A percentile compares a stretch with the other conserved stretches of the same genome.
Evolutionary conservation across 1,140 invertebrate genomes (phyloP).

Genomic region (Drosophila orosa): DNA sequence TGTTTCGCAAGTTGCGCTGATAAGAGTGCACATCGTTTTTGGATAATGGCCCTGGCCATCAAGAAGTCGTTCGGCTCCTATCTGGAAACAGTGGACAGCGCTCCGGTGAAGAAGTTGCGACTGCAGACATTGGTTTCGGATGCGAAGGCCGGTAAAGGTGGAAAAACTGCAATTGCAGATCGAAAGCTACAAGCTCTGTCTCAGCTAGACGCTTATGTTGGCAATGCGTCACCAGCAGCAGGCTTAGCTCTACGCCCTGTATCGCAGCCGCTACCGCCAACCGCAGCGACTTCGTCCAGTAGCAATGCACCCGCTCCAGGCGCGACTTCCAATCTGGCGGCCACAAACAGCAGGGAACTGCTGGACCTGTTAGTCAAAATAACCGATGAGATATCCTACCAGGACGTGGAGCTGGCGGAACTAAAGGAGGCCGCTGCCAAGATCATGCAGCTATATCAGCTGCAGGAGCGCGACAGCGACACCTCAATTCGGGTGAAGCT

Average conservation of each 20-base stretch:
- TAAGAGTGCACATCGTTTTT: not conserved
- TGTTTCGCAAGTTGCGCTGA: not conserved
- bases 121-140: conserved; percentile 56
- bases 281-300: not conserved
- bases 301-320: not conserved
- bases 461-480: conserved; percentile 74
- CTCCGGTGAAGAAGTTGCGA: conserved; percentile 70
- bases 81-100: conserved; percentile 57
- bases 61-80: conserved; percentile 48
- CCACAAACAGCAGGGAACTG: conserved; percentile 53
- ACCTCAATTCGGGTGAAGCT: conserved; percentile 75
- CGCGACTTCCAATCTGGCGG: not conserved
- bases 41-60: conserved; percentile 63
- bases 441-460: conserved; percentile 71
- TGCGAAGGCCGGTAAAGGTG: conserved; percentile 19
- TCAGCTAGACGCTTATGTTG: conserved; percentile 62
- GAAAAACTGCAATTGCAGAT: conserved; percentile 25
- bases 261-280: not conserved
- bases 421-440: conserved; percentile 64
- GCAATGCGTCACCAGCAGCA: not conserved
- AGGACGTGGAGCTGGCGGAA: conserved; percentile 64
- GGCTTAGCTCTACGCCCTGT: not conserved
- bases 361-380: conserved; percentile 78
- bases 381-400: conserved; percentile 70
- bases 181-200: conserved; percentile 51